Conservation (phyloP, 2,113 vertebrate species). For the Lepus americanus region DNA sequence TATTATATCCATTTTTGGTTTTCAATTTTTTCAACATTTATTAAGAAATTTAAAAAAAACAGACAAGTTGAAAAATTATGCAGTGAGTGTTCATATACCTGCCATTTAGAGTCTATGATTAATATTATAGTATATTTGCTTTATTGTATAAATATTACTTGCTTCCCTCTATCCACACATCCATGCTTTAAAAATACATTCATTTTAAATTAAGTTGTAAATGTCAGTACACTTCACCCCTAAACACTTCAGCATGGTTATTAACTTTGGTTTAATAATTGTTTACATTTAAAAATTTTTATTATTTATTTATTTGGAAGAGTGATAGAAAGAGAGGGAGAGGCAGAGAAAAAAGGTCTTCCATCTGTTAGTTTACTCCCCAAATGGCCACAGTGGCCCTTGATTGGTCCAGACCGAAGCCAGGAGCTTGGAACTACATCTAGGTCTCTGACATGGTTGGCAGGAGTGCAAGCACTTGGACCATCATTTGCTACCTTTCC, state of each 20-base stretch:
- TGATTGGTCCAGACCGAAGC: too few relatives aligned
- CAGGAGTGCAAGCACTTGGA: too few relatives aligned
- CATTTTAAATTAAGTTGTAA: conserved; percentile 42
- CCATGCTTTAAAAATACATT: not conserved
- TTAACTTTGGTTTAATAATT: not conserved
- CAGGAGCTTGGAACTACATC: too few relatives aligned
- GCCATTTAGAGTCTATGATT: not conserved
- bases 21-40: not conserved
- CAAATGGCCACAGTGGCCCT: too few relatives aligned
- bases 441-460: too few relatives aligned
- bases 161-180: not conserved
- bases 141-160: not conserved
- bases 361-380: too few relatives aligned
- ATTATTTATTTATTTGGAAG: too few relatives aligned
- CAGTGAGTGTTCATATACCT: not conserved
- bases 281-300: not conserved
- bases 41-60: not conserved
- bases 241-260: not conserved
- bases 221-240: not conserved
- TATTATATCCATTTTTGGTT: not conserved
- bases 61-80: not conserved
- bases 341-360: too few relatives aligned
- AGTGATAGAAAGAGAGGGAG: too few relatives aligned
- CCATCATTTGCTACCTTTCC: too few relatives aligned
- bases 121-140: not conserved